Conservation (phyloP, 2,797 vertebrate genomes). For the Enteromius afrohamiltoni region DNA sequence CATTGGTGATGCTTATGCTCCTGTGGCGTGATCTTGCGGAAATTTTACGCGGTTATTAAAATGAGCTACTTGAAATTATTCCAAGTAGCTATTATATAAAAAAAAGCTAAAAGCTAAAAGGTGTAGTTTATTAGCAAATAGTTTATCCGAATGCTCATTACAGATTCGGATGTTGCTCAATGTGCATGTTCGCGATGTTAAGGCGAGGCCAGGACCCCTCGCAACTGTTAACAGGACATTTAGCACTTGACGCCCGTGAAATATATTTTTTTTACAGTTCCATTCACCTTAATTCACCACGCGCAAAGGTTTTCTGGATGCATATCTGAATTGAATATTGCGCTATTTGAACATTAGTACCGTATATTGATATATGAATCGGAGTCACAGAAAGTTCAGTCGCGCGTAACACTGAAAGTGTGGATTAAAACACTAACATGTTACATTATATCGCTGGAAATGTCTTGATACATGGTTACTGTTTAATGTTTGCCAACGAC, state of each 20-base stretch:
- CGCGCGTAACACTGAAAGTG: not conserved
- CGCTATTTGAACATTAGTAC: not conserved
- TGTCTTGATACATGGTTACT: not conserved
- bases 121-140: not conserved
- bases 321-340: not conserved
- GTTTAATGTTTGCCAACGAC: not conserved
- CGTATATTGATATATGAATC: not conserved
- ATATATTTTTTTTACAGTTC: not conserved
- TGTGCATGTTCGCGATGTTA: conserved; percentile 66
- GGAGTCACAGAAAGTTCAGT: not conserved
- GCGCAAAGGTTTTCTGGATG: not conserved
- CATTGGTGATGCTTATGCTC: not conserved
- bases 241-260: not conserved
- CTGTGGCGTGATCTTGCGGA: not conserved
- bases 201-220: conserved; percentile 59
- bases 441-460: not conserved
- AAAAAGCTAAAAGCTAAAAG: too few relatives aligned
- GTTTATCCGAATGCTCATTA: conserved; percentile 26
- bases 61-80: not conserved
- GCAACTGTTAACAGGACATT: not conserved
- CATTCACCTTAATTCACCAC: not conserved
- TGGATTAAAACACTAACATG: not conserved
- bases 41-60: not conserved
- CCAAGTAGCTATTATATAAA: too few relatives aligned
- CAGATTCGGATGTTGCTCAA: conserved; percentile 39